phyloP scores from a whole-genome alignment of 2,888 invertebrate genomes.

The Cheiracanthium punctorium region DNA sequence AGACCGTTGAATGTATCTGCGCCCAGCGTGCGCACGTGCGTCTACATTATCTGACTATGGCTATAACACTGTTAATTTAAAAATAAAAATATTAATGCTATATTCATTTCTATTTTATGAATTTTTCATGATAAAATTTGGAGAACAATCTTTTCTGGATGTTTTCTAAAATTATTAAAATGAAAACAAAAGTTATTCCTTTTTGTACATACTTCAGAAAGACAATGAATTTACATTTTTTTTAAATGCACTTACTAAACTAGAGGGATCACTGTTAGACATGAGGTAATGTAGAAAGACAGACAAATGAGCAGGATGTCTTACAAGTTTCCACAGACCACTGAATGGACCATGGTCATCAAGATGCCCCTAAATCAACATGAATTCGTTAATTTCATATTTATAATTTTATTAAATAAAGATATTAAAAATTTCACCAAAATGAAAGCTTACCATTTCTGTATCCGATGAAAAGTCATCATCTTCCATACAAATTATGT shows the following conservation, averaged over 20 bases:
- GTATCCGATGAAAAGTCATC: conserved; percentile 90
- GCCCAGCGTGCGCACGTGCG: too few species aligned
- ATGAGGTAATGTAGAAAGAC: conserved; percentile 95
- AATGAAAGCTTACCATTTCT: conserved; percentile 81
- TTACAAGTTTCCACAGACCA: conserved; percentile 86
- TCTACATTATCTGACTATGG: too few species aligned
- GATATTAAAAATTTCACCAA: background rate
- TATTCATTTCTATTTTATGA: too few species aligned
- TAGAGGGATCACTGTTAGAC: conserved; percentile 88
- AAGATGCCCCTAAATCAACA: conserved; percentile 80
- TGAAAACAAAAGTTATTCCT: too few species aligned
- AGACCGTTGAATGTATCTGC: too few species aligned
- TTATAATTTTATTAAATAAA: background rate
- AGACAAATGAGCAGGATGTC: conserved; percentile 92
- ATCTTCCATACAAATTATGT: conserved; percentile 95
- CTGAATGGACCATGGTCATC: conserved; percentile 94
- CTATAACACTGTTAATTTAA: too few species aligned
- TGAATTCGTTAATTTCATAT: background rate
- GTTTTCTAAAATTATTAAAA: too few species aligned
- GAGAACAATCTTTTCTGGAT: too few species aligned
- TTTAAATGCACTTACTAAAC: conserved; percentile 82
- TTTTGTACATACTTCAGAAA: too few species aligned
- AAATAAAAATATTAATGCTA: too few species aligned
- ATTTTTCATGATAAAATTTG: too few species aligned
- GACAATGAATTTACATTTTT: too few species aligned